Conservation (phyloP, 2,113 vertebrate genomes). For the Uria lomvia region DNA sequence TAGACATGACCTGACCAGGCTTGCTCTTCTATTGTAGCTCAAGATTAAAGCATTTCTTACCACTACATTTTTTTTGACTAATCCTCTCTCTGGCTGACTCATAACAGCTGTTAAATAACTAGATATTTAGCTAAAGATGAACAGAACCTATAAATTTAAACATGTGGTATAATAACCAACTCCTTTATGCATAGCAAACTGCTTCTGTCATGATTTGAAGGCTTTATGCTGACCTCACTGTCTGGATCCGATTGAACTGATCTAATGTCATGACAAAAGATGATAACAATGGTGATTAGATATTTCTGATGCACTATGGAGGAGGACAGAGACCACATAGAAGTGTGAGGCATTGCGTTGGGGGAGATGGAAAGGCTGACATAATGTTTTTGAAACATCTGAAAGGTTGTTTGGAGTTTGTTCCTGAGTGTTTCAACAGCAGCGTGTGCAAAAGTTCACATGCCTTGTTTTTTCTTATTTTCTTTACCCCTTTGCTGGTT, state of each 20-base stretch:
- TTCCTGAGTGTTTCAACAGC: neutral
- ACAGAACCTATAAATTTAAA: conserved; percentile 68
- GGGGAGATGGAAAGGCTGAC: neutral
- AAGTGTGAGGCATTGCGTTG: accelerated
- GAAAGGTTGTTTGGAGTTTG: neutral
- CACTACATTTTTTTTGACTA: conserved; percentile 19
- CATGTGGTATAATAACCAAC: conserved; percentile 55
- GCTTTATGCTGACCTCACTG: conserved; percentile 53
- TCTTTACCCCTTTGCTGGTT: neutral
- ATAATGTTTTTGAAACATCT: neutral
- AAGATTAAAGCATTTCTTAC: conserved; percentile 75
- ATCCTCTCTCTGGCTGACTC: conserved; percentile 71
- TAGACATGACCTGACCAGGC: conserved; percentile 64
- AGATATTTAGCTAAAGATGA: conserved; percentile 71
- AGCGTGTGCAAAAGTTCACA: neutral
- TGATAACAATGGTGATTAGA: neutral
- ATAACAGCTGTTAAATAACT: conserved; percentile 76
- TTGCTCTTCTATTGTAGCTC: conserved; percentile 67
- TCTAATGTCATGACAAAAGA: conserved; percentile 22
- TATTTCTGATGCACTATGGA: neutral
- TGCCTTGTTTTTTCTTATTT: neutral
- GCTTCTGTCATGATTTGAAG: conserved; percentile 28
- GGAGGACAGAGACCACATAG: neutral
- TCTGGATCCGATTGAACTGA: conserved; percentile 24
- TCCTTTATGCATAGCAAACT: conserved; percentile 27